Evolutionary conservation across 2,888 invertebrate genomes (phyloP).

Genomic region (Nebria salina): DNA sequence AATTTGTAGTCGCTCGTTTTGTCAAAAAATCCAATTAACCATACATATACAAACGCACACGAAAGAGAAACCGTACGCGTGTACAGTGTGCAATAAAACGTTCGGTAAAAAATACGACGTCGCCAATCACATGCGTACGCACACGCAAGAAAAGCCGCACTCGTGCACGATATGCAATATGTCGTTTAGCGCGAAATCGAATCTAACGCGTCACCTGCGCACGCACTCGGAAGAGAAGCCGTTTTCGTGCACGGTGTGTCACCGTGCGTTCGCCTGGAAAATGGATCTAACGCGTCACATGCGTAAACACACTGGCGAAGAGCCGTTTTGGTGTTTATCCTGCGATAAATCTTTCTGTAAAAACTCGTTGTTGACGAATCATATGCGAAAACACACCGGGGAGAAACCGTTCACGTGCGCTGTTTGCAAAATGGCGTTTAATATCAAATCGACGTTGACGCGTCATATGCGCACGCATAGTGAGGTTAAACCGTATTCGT

Average conservation of each 20-base stretch:
- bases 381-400: conserved; percentile 33
- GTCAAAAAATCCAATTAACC: conserved; percentile 19
- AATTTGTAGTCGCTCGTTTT: conserved; percentile 13
- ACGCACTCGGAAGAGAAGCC: conserved; percentile 20
- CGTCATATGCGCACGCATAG: conserved; percentile 36
- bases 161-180: conserved; percentile 29
- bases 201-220: conserved; percentile 30
- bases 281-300: conserved; percentile 20
- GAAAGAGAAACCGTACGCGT: background rate
- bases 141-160: conserved; percentile 35
- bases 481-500: background rate
- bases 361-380: conserved; percentile 12
- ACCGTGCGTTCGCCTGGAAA: background rate
- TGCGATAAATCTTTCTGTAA: too few relatives aligned
- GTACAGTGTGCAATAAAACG: background rate
- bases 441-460: conserved; percentile 17
- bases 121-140: conserved; percentile 33
- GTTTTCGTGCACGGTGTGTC: background rate
- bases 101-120: conserved; percentile 1
- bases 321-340: conserved; percentile 26
- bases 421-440: conserved; percentile 15
- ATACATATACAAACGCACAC: conserved; percentile 18
- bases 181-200: conserved; percentile 5
- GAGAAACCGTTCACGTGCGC: conserved; percentile 33
- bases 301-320: conserved; percentile 29